phyloP scores from a whole-genome alignment of 2,888 invertebrate species.

The Phymatocera aterrima region DNA sequence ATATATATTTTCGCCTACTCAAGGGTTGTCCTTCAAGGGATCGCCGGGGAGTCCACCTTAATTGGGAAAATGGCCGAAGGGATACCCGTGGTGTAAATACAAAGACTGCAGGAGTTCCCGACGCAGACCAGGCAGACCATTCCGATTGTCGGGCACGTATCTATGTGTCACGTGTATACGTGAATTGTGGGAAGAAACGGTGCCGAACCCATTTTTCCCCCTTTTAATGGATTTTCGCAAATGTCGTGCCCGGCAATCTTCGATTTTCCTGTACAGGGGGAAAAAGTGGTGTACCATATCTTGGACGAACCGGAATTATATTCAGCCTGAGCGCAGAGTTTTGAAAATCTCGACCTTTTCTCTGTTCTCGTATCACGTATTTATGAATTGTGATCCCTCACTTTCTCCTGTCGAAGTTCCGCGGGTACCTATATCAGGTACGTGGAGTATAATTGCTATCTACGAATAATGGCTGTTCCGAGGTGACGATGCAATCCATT shows the following conservation, averaged over 20 bases:
- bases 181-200: background rate
- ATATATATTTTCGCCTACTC: slow-evolving; percentile 21
- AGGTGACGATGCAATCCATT: background rate
- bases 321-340: too few relatives aligned
- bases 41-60: slow-evolving; percentile 29
- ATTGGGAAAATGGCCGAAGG: slow-evolving; percentile 37
- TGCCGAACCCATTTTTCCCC: background rate
- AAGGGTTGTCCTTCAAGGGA: slow-evolving; percentile 38
- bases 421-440: too few relatives aligned
- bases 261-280: too few relatives aligned
- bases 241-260: too few relatives aligned
- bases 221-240: background rate
- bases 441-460: too few relatives aligned
- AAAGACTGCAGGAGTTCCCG: slow-evolving; percentile 23
- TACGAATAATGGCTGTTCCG: background rate
- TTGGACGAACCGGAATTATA: too few relatives aligned
- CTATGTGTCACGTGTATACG: background rate
- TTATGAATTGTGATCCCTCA: too few relatives aligned
- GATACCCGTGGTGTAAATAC: slow-evolving; percentile 40
- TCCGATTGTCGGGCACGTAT: background rate
- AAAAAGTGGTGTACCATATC: too few relatives aligned
- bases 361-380: too few relatives aligned
- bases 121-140: background rate
- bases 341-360: too few relatives aligned
- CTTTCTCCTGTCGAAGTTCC: too few relatives aligned